Base-by-base conservation (phyloP, 2,797 vertebrate species). In the Ataeniobius toweri region DNA sequence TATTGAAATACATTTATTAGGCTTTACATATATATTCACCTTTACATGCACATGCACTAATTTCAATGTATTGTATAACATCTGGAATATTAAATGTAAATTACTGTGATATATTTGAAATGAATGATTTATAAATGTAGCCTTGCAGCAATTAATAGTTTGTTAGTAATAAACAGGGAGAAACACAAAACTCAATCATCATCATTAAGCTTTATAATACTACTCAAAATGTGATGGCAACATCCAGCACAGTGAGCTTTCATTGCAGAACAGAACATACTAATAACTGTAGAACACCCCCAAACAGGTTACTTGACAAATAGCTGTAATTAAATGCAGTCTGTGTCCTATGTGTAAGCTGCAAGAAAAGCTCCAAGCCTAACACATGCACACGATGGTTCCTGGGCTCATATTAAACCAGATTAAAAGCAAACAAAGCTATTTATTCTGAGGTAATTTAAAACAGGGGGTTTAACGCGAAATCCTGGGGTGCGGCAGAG, bases 381-480 rank as follows among this genome's bases (percentile, higher is more conserved):
- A 93, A 83, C 78, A 85, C 78, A 84, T 46, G 78, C 89, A 86
- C 89, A 90, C 88, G 84, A 79, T 77, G 89, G 89, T 85, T 90
- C 89, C 91, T 94, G 86, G 89, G 84, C 87, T 92, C 89, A 88
- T 87, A 92, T 92, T 87, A 92, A 92, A 90, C 85, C 83, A 94
- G 94, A 95, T 95, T 95, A 95, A 93, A 91, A 86, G 89, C 91
- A 94, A 95, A 94, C 93, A 95, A 95, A 94, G 92, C 93, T 92
- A 94, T 95, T 96, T 95, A 94, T 93, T 92, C 84, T 81, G 88
- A 89, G 85, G 90, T 93, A 87, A 94, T 95, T 95, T 94, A 92
- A 94, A 93, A 89, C 80, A 88, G 77, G 88, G 89, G 89, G 79
- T 93, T 95, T 92, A 94, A 88, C 84, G 84, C 82, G 89, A 92